A percentile compares a stretch with the other conserved stretches of the same genome.
These are phyloP conservation scores for Varanus komodoensis DNA, from an alignment of 2,113 vertebrate genomes.

Conservation along the genomic window DNA sequence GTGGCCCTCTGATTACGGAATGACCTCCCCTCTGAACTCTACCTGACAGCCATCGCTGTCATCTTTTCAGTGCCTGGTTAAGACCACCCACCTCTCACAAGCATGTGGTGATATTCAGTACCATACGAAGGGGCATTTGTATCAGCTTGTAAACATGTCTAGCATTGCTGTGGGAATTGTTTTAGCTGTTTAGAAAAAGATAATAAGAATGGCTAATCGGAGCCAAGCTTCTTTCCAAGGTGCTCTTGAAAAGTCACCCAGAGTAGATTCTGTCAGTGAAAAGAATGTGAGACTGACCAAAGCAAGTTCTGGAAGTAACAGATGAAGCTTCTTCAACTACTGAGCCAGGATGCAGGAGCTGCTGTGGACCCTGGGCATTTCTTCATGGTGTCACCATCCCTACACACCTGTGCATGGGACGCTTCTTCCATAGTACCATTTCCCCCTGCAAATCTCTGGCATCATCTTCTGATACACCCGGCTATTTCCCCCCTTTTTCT, in stretches of 20 bases:
- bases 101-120: no score
- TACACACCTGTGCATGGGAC: not conserved
- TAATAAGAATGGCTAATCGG: no score
- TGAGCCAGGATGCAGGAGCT: not conserved
- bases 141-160: no score
- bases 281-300: no score
- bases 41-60: no score
- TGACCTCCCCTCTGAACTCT: no score
- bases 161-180: no score
- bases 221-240: not conserved
- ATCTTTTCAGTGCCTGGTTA: no score
- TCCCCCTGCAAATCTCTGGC: slow-evolving; percentile 21
- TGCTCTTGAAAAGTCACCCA: not conserved
- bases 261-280: not conserved
- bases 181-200: no score
- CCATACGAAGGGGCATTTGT: no score
- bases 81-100: no score
- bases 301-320: not conserved
- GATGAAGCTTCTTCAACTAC: not conserved
- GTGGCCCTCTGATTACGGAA: no score
- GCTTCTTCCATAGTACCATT: not conserved
- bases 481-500: slow-evolving; percentile 44
- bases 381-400: not conserved
- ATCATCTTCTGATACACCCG: slow-evolving; percentile 48
- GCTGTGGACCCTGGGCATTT: not conserved